Base-by-base conservation (phyloP, 2,888 invertebrate species). In the Lasioglossum lativentre region DNA sequence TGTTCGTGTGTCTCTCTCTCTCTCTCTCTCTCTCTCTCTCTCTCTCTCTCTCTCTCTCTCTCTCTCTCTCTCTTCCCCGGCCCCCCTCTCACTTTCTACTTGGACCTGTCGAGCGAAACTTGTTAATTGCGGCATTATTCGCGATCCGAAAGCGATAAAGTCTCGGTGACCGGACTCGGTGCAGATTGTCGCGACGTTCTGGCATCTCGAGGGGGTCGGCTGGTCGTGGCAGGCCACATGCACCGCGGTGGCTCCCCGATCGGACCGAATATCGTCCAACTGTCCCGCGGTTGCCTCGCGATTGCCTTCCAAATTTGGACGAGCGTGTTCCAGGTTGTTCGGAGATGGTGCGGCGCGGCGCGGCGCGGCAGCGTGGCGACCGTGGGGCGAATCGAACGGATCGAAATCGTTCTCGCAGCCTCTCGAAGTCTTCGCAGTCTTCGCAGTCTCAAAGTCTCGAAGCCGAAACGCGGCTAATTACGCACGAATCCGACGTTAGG, bases 111-210 rank as follows among this genome's bases (percentile, higher is more conserved):
- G 8, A 16, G 70, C 47, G 71, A 66, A 75, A 79, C 85, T 85
- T 52, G 68, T 89, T 90, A 90, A 90, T 90, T 77, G 85, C 87
- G 78, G 83, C 74, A 86, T 88, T 88, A 88, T 87, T 80, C 86
- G 75, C 84, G 80, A 87, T 82, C 85, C 87, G 79, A 83, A 79
- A 82, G 79, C 75, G 88, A 90, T 90, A 87, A 88, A 78, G 68
- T 68, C 80, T 82, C 83, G 34, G 78, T 23, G 73, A 80, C 78
- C 63, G 63, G 84, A 77, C 83, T 56, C 81, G 73, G 74, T n/a
- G 56, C 42, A 38, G 72, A 34, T 30, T 14, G 40, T 56, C n/a
- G 45, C 72, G 68, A 63, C 56, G 73, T 72, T 27, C 34, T 66
- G 38, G 72, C 66, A 72, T 71, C 42, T 52, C 30, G 38, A 74